Conservation (phyloP, 2,888 invertebrate genomes). For the Microctonus hyperodae region DNA sequence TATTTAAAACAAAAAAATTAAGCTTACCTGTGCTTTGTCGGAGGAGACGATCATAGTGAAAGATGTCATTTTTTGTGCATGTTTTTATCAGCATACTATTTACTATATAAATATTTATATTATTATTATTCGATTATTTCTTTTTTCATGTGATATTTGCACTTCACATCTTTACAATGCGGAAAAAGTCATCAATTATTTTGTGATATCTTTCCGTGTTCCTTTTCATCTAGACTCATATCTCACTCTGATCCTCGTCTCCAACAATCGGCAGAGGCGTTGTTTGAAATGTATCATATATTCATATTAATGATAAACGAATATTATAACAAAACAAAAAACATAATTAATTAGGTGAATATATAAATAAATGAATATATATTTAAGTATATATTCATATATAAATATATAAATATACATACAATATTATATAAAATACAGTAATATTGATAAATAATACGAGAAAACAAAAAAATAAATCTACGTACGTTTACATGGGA, state of each 20-base stretch:
- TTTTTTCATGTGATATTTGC: constrained; percentile 35
- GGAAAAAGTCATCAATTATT: constrained; percentile 18
- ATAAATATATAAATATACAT: constrained; percentile 48
- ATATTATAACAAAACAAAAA: constrained; percentile 56
- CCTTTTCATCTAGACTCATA: constrained; percentile 37
- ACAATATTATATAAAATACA: constrained; percentile 48
- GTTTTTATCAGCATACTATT: constrained; percentile 12
- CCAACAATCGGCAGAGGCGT: constrained; percentile 57
- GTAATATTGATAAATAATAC: constrained; percentile 49
- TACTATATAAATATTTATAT: constrained; percentile 10
- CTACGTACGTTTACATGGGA: constrained; percentile 38
- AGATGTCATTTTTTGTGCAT: constrained; percentile 15
- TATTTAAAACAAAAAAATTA: constrained; percentile 49
- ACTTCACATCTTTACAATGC: constrained; percentile 27
- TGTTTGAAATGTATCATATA: constrained; percentile 64
- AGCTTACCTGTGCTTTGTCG: constrained; percentile 56
- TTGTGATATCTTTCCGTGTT: neutral
- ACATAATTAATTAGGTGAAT: constrained; percentile 60
- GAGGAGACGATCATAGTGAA: constrained; percentile 53
- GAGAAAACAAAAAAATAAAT: constrained; percentile 34
- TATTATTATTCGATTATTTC: constrained; percentile 16
- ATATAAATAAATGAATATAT: constrained; percentile 46
- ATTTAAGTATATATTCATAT: constrained; percentile 30
- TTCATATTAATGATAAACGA: constrained; percentile 58
- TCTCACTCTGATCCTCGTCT: constrained; percentile 54